Evolutionary conservation across 1,140 invertebrate genomes (phyloP), one percentile per base, ranked within the genome.

Genomic region (Hyposmocoma kahamanoa): DNA sequence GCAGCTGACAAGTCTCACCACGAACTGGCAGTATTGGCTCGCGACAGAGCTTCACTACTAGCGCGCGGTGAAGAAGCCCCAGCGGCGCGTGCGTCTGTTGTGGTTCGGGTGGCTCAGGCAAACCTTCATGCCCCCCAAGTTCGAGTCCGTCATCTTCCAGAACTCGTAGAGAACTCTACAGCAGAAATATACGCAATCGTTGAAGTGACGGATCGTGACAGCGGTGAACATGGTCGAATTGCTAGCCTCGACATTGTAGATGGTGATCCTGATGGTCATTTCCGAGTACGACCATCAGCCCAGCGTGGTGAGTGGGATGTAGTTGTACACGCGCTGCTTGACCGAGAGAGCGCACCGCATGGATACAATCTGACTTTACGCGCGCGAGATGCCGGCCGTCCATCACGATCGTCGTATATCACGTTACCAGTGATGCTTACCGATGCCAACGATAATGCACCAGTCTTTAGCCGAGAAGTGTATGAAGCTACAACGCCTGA

Each of bases 181-280:
- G 91, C 93, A 0, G 91, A 96, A 64, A 94, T 96, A 44, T 98
- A 97, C 73, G 97, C 96, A 0, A 96, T 98, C 30, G 91, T 98
- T 1, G 90, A 90, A 15, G 94, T 97, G 0, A 88, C 89, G 10
- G 97, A 98, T 72, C 87, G 89, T 13, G 97, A 99, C 78, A 81
- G 86, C 22, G 96, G 96, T 0, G 86, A 91, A 2, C 94, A 96
- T 75, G 97, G 97, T 0, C 87, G 94, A 61, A 94, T 98, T 22
- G 90, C 90, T 9, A 89, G 87, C 32, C 86, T 98, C n/a, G 92
- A 95, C 58, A 97, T 98, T 49, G 90, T 96, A 3, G 92, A 94
- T 38, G 96, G 96, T 0, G 96, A 97, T 79, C 92, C 94, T 0
- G 92, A 96, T 62, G 94, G 94, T 0, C 92, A 96, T 77, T 97